A percentile compares a stretch with the other conserved stretches of the same genome.
These are phyloP conservation scores for Acropora tenuis DNA, from an alignment of 64 coral and sea anemone genomes.

Conservation along the genomic window DNA sequence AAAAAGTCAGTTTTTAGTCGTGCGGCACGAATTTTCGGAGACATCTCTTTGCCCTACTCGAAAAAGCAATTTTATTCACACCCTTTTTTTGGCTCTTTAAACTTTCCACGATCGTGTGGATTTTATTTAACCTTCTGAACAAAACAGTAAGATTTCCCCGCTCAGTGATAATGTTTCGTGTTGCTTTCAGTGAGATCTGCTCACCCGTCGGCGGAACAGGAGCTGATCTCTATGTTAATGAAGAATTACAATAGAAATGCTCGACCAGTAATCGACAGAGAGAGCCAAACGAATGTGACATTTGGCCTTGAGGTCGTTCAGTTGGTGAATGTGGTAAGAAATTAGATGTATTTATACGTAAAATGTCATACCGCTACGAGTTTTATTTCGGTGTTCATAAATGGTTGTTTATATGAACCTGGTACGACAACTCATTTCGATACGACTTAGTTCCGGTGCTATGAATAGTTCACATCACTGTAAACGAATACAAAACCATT, in stretches of 20 bases:
- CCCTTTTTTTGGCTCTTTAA: too few relatives aligned
- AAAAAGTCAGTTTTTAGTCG: too few relatives aligned
- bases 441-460: neutral
- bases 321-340: slow-evolving; percentile 85
- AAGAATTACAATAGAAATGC: slow-evolving; percentile 53
- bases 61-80: too few relatives aligned
- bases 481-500: neutral
- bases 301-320: slow-evolving; percentile 93
- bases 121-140: too few relatives aligned
- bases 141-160: too few relatives aligned
- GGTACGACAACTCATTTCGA: too few relatives aligned
- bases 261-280: slow-evolving; percentile 52
- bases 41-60: too few relatives aligned
- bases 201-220: slow-evolving; percentile 60
- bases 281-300: slow-evolving; percentile 74
- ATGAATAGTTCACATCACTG: neutral
- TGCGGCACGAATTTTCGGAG: too few relatives aligned
- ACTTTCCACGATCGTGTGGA: too few relatives aligned
- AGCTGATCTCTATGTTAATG: slow-evolving; percentile 58
- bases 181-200: slow-evolving; percentile 26
- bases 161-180: neutral
- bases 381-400: neutral
- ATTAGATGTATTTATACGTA: neutral
- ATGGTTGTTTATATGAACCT: too few relatives aligned
- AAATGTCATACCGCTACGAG: too few relatives aligned